Percentiles rank a stretch among this genome's conserved stretches.
Conservation (phyloP, 2,797 vertebrate genomes). For the Myotis myotis region DNA sequence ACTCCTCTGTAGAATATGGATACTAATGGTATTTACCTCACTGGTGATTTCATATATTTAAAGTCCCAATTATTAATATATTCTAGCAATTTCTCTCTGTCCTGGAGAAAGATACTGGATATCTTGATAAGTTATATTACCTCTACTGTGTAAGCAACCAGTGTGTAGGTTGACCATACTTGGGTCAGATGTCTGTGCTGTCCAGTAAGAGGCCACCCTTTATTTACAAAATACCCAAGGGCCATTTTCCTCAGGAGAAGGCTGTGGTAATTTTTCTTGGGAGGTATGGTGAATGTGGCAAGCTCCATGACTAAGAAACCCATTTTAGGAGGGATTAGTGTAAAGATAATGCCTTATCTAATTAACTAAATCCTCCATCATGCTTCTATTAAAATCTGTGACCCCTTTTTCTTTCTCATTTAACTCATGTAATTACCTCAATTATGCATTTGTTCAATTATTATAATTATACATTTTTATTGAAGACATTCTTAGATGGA, state of each 20-base stretch:
- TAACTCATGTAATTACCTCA: conserved; percentile 72
- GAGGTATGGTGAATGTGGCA: not conserved
- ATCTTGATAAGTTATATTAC: not conserved
- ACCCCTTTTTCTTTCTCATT: conserved; percentile 67
- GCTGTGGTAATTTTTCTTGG: not conserved
- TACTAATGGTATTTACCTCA: not conserved
- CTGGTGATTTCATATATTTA: not conserved
- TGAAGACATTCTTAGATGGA: conserved; percentile 51
- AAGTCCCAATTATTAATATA: not conserved
- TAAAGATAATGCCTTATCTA: conserved; percentile 55
- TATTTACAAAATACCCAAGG: not conserved
- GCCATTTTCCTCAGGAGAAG: not conserved
- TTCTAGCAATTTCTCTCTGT: not conserved
- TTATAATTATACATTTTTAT: conserved; percentile 69
- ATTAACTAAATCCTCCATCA: conserved; percentile 69
- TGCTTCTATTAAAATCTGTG: conserved; percentile 64
- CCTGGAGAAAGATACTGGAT: not conserved
- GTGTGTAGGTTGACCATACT: not conserved
- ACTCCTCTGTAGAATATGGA: not conserved
- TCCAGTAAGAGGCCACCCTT: not conserved
- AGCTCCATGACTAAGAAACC: conserved; percentile 20
- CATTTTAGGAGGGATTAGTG: not conserved
- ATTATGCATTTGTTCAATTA: conserved; percentile 71
- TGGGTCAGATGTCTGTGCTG: not conserved
- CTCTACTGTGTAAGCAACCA: not conserved